A percentile compares a stretch with the other conserved stretches of the same genome.
These are phyloP conservation scores for Myiotriccus ornatus DNA, from an alignment of 2,797 vertebrate genomes.

Conservation along the genomic window DNA sequence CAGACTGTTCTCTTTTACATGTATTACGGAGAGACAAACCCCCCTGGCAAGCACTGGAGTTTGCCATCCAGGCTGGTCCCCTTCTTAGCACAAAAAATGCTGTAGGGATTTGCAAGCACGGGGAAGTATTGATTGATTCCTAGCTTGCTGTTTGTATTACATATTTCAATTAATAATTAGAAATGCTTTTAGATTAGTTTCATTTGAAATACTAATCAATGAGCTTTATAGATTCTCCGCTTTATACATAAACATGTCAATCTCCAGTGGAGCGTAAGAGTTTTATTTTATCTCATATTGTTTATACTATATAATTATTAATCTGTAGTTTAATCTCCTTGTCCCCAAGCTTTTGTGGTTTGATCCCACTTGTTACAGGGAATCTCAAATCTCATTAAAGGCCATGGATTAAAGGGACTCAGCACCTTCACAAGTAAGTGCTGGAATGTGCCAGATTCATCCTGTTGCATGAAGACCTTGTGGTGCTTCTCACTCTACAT, in stretches of 20 bases:
- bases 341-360: not conserved
- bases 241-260: slow-evolving; percentile 1
- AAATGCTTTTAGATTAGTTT: slow-evolving; percentile 34
- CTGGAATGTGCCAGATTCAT: not conserved
- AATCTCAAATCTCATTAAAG: slow-evolving; percentile 18
- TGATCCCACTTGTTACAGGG: not conserved
- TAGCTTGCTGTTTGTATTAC: not conserved
- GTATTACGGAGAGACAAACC: not conserved
- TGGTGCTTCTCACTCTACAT: not conserved
- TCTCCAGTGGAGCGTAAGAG: not conserved
- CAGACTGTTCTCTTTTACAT: not conserved
- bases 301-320: slow-evolving; percentile 23
- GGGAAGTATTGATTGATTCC: not conserved
- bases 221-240: not conserved
- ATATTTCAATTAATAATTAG: slow-evolving; percentile 47
- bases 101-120: not conserved
- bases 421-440: not conserved
- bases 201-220: not conserved
- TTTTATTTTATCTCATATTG: slow-evolving; percentile 6
- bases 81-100: slow-evolving; percentile 22
- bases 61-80: not conserved
- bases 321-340: slow-evolving; percentile 30
- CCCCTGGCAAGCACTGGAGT: not conserved
- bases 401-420: not conserved
- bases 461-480: not conserved